Conservation (phyloP, 2,888 invertebrate genomes). For the Volucella bombylans region DNA sequence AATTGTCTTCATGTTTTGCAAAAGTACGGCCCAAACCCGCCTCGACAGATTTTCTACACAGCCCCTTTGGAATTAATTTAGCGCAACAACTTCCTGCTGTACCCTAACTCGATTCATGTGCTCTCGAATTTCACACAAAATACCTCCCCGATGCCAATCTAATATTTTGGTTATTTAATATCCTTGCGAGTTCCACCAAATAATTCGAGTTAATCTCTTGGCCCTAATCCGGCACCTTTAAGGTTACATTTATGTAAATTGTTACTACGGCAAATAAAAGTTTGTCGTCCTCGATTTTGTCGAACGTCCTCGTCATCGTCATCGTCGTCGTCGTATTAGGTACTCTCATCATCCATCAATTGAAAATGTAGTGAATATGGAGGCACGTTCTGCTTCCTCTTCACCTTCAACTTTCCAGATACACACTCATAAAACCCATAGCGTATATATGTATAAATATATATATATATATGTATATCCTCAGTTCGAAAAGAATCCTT, state of each 20-base stretch:
- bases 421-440: background rate
- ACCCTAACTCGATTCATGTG: slow-evolving; percentile 6
- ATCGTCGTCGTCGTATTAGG: background rate
- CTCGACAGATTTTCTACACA: background rate
- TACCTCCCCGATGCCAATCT: background rate
- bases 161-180: slow-evolving; percentile 41
- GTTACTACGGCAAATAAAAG: slow-evolving; percentile 56
- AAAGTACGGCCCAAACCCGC: background rate
- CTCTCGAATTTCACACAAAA: slow-evolving; percentile 2
- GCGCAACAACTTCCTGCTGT: slow-evolving; percentile 27
- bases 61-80: slow-evolving; percentile 23
- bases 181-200: slow-evolving; percentile 40
- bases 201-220: slow-evolving; percentile 43
- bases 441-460: background rate
- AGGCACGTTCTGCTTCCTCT: slow-evolving; percentile 61
- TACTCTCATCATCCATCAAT: slow-evolving; percentile 44
- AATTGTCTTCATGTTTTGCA: no score
- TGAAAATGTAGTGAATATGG: slow-evolving; percentile 49
- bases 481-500: slow-evolving; percentile 15
- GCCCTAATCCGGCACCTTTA: slow-evolving; percentile 41
- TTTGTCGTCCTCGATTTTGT: slow-evolving; percentile 21
- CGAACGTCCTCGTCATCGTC: background rate
- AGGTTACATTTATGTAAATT: slow-evolving; percentile 58
- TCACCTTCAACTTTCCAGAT: slow-evolving; percentile 7
- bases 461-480: no score